Base-by-base conservation (phyloP, 2,888 invertebrate genomes). In the Trachelus stipa region DNA sequence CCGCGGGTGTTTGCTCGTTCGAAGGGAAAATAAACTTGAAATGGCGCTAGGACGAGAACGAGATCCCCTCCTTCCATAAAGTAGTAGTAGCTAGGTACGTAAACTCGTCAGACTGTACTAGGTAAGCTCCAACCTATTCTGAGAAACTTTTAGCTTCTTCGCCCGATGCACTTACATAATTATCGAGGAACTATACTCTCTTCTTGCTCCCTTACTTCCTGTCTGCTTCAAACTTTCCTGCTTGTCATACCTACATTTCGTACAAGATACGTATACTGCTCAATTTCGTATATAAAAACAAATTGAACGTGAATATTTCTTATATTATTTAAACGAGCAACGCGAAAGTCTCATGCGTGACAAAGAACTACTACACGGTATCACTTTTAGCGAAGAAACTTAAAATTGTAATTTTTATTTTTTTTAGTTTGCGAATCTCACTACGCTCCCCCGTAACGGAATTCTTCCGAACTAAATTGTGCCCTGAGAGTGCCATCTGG, bases 1-100 rank as follows among this genome's bases (percentile, higher is more conserved):
- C 85, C 40, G 77, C 80, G 77, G 56, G 68, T 33, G 12, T 35
- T 37, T 35, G 37, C 74, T 74, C 74, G 34, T 37, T n/a, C 83
- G 81, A 81, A 79, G 74, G 73, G 76, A 80, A 78, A 76, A 84
- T 83, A 75, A 56, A 56, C 56, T 56, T 56, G 56, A 23, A 56
- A 56, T 56, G 56, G 56, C 56, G 56, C 56, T 56, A 23, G 56
- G 56, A 56, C 56, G 56, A 23, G 56, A 56, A 56, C 56, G 56
- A 56, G 56, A 23, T 23, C 56, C 56, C 56, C 56, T 56, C 23
- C 56, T 56, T 56, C 9, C 56, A 23, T 23, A 23, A 9, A 56
- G 23, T 23, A 23, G 23, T 23, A 23, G 23, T 23, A 56, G 56
- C 6, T 56, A 23, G 56, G 56, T 56, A 56, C 56, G 56, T 56